A percentile compares a stretch with the other conserved stretches of the same genome.
These are phyloP conservation scores for Heterocephalus glaber DNA, from an alignment of 2,113 vertebrate species.

Conservation along the genomic window DNA sequence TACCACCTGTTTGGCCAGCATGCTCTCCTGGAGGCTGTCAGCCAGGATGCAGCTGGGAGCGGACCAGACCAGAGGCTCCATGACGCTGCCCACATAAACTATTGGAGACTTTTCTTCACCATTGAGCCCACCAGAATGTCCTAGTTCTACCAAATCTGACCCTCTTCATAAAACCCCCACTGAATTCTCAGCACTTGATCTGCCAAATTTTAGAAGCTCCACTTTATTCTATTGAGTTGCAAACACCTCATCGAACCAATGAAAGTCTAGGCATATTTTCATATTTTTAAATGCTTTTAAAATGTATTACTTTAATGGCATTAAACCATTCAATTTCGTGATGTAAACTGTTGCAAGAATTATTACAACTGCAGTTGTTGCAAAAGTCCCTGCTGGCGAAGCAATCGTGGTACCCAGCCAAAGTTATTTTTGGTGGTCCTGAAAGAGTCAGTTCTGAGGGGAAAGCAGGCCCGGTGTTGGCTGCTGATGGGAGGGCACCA, in stretches of 20 bases:
- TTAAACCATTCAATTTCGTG: conserved; percentile 90
- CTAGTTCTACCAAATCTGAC: background rate
- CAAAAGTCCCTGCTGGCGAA: conserved; percentile 93
- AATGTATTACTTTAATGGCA: conserved; percentile 89
- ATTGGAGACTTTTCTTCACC: background rate
- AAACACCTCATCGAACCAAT: background rate
- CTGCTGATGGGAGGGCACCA: conserved; percentile 11
- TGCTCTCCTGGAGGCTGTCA: background rate
- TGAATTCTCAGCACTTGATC: background rate
- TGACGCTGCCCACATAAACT: background rate
- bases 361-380: conserved; percentile 91
- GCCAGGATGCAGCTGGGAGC: background rate
- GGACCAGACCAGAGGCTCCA: background rate
- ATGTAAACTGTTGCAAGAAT: conserved; percentile 91
- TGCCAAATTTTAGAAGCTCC: background rate
- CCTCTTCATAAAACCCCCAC: background rate
- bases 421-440: conserved; percentile 50
- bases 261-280: background rate
- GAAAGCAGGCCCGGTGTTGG: conserved; percentile 30
- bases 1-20: background rate
- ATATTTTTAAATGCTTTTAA: background rate
- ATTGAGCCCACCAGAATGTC: background rate
- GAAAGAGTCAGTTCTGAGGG: conserved; percentile 66
- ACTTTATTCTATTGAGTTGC: background rate
- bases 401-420: conserved; percentile 90